Percentiles rank a stretch among this genome's conserved stretches.
phyloP scores from a whole-genome alignment of 2,888 invertebrate species.

The Drosophila leonis region DNA sequence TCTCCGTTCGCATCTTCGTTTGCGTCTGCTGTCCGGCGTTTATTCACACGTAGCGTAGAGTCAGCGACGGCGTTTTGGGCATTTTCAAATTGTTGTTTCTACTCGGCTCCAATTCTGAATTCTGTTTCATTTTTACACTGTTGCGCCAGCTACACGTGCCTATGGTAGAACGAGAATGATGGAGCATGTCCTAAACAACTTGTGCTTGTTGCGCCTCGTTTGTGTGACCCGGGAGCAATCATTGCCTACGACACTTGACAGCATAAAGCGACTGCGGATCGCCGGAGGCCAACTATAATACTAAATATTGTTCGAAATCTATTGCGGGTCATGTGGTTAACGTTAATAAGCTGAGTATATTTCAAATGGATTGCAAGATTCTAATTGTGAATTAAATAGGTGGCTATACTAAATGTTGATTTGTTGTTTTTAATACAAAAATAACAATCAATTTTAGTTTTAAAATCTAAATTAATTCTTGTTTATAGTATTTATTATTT shows the following conservation, averaged over 20 bases:
- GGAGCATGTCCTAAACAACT: conserved; percentile 55
- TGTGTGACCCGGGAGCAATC: conserved; percentile 52
- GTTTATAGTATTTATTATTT: no score
- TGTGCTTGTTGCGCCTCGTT: conserved; percentile 69
- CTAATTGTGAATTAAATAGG: no score
- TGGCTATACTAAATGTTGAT: no score
- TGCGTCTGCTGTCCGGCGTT: conserved; percentile 35
- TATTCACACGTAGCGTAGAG: conserved; percentile 52
- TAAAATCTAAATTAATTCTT: no score
- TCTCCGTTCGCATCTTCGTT: not conserved
- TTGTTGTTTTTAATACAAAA: no score
- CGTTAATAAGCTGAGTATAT: not conserved
- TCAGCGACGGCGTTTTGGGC: conserved; percentile 37
- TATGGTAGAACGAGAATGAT: not conserved
- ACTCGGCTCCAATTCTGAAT: conserved; percentile 52
- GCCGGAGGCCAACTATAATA: not conserved
- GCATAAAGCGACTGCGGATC: conserved; percentile 10
- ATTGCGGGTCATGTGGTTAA: not conserved
- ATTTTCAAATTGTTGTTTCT: conserved; percentile 38
- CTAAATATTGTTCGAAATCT: not conserved
- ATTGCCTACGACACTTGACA: conserved; percentile 29
- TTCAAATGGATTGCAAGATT: no score
- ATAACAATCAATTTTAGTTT: no score
- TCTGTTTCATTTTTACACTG: conserved; percentile 71
- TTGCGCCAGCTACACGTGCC: conserved; percentile 59